phyloP scores from a whole-genome alignment of 2,113 vertebrate species.

The Neodontobutis hainanensis region DNA sequence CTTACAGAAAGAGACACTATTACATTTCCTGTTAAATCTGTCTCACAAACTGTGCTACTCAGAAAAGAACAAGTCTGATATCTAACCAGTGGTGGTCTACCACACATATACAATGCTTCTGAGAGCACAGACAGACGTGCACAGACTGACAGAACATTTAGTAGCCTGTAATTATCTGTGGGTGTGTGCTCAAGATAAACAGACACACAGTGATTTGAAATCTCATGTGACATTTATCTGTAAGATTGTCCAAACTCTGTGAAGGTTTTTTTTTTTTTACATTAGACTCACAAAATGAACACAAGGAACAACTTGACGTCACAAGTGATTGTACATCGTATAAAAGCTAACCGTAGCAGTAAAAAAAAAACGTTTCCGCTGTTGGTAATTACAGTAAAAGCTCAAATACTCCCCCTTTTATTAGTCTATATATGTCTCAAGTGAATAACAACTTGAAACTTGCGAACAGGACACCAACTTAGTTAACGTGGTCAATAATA shows the following conservation, averaged over 20 bases:
- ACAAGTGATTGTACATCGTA: background rate
- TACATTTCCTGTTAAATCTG: background rate
- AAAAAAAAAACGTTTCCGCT: constrained; percentile 13
- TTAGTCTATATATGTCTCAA: background rate
- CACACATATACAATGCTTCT: background rate
- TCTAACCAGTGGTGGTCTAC: constrained; percentile 12
- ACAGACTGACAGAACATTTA: constrained; percentile 14
- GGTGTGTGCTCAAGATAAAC: constrained; percentile 40
- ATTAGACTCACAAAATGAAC: constrained; percentile 8
- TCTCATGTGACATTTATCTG: constrained; percentile 28
- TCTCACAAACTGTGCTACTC: constrained; percentile 9
- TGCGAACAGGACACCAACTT: background rate
- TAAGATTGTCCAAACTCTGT: constrained; percentile 16
- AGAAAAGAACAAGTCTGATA: constrained; percentile 12
- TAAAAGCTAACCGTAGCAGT: constrained; percentile 17
- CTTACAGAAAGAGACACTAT: background rate
- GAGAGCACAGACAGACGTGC: background rate
- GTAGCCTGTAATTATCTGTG: constrained; percentile 49
- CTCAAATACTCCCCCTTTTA: constrained; percentile 11
- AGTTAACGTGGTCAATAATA: background rate
- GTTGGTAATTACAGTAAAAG: background rate
- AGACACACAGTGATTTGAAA: constrained; percentile 24
- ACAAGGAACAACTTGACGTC: constrained; percentile 30
- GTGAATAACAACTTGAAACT: background rate
- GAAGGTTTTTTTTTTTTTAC: constrained; percentile 22